These are phyloP conservation scores for Parazoanthus swiftii DNA, from an alignment of 92 coral and sea anemone genomes.

Conservation along the genomic window DNA sequence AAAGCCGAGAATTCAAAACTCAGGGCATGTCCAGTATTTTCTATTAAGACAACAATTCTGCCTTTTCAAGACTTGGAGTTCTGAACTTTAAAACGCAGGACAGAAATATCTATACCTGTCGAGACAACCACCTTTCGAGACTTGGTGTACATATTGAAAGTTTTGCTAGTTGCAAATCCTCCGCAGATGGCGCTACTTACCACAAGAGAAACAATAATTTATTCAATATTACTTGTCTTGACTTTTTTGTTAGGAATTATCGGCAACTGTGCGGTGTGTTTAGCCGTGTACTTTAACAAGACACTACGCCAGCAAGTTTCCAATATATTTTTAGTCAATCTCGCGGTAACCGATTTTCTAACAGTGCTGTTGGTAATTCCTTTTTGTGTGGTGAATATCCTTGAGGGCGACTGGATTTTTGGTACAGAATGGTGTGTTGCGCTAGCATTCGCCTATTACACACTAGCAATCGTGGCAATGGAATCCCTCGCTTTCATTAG, in stretches of 20 bases:
- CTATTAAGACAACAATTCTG: neutral
- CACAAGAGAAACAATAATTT: conserved; percentile 15
- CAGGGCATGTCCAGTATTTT: neutral
- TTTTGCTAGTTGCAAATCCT: neutral
- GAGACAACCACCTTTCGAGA: neutral
- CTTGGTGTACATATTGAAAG: neutral
- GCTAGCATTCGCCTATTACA: conserved; percentile 56
- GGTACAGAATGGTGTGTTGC: conserved; percentile 49
- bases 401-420: conserved; percentile 56
- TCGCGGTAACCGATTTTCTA: conserved; percentile 56
- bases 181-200: conserved; percentile 36
- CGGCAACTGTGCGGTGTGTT: conserved; percentile 57
- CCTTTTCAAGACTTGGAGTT: neutral
- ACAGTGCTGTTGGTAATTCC: conserved; percentile 56
- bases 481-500: conserved; percentile 64
- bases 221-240: conserved; percentile 38
- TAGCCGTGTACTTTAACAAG: conserved; percentile 60
- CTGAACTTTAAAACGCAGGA: neutral
- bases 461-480: conserved; percentile 61
- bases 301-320: conserved; percentile 62
- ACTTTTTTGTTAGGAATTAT: conserved; percentile 53
- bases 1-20: neutral
- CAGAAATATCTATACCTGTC: no score
- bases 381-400: conserved; percentile 49
- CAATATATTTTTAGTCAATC: conserved; percentile 57